A percentile compares a stretch with the other conserved stretches of the same genome.
Conservation (phyloP, 1,140 invertebrate genomes). For the Drosophila mayri region DNA sequence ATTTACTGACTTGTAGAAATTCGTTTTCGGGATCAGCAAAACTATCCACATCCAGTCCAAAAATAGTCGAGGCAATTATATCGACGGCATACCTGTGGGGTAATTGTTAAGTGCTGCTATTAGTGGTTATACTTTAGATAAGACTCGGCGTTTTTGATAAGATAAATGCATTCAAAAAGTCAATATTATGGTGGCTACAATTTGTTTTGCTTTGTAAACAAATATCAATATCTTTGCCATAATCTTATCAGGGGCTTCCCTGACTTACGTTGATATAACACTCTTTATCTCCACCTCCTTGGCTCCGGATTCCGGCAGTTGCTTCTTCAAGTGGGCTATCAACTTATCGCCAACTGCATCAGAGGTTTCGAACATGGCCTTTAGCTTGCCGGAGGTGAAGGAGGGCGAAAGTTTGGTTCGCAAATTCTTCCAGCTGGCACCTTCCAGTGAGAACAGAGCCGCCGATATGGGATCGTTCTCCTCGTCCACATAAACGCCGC, state of each 20-base stretch:
- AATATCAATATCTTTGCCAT: not conserved
- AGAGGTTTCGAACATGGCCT: constrained; percentile 86
- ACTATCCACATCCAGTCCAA: constrained; percentile 84
- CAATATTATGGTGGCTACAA: too few relatives aligned
- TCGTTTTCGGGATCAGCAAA: constrained; percentile 75
- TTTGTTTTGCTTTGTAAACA: not conserved
- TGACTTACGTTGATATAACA: constrained; percentile 51
- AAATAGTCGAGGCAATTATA: constrained; percentile 84
- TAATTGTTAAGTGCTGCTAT: not conserved
- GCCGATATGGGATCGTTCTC: constrained; percentile 71
- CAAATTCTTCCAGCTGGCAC: constrained; percentile 46
- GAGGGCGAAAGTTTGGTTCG: constrained; percentile 86
- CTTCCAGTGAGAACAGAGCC: constrained; percentile 29
- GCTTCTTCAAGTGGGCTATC: constrained; percentile 53
- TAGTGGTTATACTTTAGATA: not conserved
- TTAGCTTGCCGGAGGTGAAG: constrained; percentile 87
- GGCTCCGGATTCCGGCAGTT: constrained; percentile 24
- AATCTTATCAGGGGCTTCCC: not conserved
- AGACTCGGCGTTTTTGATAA: not conserved
- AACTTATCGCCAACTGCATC: constrained; percentile 84
- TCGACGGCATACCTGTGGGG: constrained; percentile 76
- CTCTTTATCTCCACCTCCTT: constrained; percentile 64
- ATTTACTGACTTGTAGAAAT: constrained; percentile 57
- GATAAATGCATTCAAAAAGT: not conserved
- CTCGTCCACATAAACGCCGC: constrained; percentile 84